Base-by-base conservation (phyloP, 2,888 invertebrate species). In the Fissipunctia ypsillon region DNA sequence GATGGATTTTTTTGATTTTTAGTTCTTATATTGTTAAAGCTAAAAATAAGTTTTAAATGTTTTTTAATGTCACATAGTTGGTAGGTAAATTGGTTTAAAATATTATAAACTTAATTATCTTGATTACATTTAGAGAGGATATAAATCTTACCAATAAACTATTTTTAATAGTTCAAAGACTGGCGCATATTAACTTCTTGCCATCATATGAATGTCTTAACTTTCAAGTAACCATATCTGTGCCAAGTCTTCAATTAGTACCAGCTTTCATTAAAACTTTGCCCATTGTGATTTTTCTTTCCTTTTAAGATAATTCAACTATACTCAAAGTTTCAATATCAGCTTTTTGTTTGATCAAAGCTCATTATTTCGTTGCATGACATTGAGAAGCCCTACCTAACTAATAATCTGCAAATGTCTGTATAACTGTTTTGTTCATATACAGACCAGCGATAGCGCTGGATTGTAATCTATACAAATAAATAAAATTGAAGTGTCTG, bases 251-350 rank as follows among this genome's bases (percentile, higher is more conserved):
- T 43, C 41, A 71, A 66, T 72, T 54, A 68, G 65, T 60, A 41
- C 41, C 56, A 66, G 28, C 3, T 69, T 69, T 63, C 57, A 81
- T 80, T 81, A 69, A 65, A 78, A 81, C 56, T 77, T 80, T 60
- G 0, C 1, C 48, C 38, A 43, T 43, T 48, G 31, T 28, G 28
- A 59, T 19, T 31, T 28, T 64, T 67, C 16, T n/a, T 14, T 41
- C 52, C 25, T 48, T 45, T 61, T 25, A 16, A 52, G 35, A 59
- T 50, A 22, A 12, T 63, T 38, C n/a, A 28, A 48, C 0, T 22
- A 38, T 50, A 6, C 19, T 16, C 19, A 6, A 41, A 64, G 4
- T n/a, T 19, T 50, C 12, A 41, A 50, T 38, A 38, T 22, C 14
- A 41, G 6, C 22, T 19, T 69, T 22, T 28, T n/a, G 9, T 56